A percentile compares a stretch with the other conserved stretches of the same genome.
Conservation (phyloP, 2,113 vertebrate species). For the Channa argus region DNA sequence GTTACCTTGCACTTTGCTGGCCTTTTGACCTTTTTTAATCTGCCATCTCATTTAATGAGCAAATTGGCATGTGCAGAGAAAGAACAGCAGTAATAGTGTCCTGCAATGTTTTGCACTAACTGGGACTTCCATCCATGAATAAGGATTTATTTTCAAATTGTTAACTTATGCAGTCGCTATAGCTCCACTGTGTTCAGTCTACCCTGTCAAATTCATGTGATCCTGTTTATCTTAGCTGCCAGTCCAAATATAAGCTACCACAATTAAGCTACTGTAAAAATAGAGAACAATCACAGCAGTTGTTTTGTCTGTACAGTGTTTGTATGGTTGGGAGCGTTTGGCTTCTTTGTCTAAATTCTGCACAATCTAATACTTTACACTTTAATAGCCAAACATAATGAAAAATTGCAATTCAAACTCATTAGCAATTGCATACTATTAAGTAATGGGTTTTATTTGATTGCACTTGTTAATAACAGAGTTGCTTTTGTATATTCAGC, state of each 20-base stretch:
- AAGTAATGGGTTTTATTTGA: too few relatives aligned
- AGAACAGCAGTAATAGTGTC: conserved; percentile 5
- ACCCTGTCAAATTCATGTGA: not conserved
- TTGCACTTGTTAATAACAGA: not conserved
- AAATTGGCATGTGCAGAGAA: not conserved
- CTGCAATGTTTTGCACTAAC: conserved; percentile 8
- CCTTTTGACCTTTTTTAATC: conserved; percentile 47
- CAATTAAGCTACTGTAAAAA: not conserved
- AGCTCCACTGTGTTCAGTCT: conserved; percentile 9
- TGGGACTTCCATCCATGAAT: not conserved
- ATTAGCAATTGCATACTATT: not conserved
- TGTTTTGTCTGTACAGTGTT: not conserved
- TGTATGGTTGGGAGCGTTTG: not conserved
- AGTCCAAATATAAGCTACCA: not conserved
- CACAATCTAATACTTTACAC: not conserved
- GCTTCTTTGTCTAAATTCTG: not conserved
- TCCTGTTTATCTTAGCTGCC: not conserved
- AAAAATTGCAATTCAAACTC: not conserved
- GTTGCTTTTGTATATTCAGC: not conserved
- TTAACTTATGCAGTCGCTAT: conserved; percentile 10
- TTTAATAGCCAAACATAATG: not conserved
- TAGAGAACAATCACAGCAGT: not conserved
- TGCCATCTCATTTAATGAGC: conserved; percentile 25
- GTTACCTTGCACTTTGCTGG: conserved; percentile 31
- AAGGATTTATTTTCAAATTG: conserved; percentile 1